Evolutionary conservation across 2,797 vertebrate genomes (phyloP), one percentile per base, ranked within the genome.

Genomic region (Leuciscus waleckii): DNA sequence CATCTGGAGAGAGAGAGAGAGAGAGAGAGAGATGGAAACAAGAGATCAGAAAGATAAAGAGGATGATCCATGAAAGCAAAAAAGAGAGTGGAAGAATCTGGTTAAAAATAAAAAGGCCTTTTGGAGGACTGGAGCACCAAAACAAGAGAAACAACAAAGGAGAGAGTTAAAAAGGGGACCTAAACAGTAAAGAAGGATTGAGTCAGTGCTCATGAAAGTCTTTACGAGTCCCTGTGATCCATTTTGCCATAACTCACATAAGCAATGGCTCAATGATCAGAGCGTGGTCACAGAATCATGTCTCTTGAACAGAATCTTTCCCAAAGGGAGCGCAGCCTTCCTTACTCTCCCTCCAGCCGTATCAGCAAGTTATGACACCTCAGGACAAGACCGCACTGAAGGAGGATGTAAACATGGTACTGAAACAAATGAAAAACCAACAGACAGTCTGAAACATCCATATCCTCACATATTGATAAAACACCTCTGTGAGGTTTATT

Each of bases 371-470:
- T 43, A 16, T 41, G 26, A 74, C 79, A 76, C 63, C 46, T 79
- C 58, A 41, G 41, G 68, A 79, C 67, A 68, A 84, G 41, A 87
- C 43, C 39, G 17, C 70, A 16, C 74, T 49, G 43, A 67, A 19
- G 3, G 41, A 79, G 39, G 37, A 79, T 63, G 32, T 51, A 37
- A 78, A 80, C 79, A 80, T 37, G 14, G 32, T 11, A 26, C 23
- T 68, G 9, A 82, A 73, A 29, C 88, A 85, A 88, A 90, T 85
- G 87, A 93, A 93, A 90, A 92, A 93, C 93, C 93, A 93, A 90
- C 82, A 90, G 78, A 82, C 89, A 93, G 88, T 69, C 46, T 76
- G n/a, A 76, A 68, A 76, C 58, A 68, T n/a, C 17, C 82, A 68
- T 41, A 54, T 41, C 51, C n/a, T 23, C 10, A 41, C 35, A 70